A percentile compares a stretch with the other conserved stretches of the same genome.
Evolutionary conservation across 35 echinoderm and acorn worm species (phyloP).

Genomic region (Lytechinus pictus): DNA sequence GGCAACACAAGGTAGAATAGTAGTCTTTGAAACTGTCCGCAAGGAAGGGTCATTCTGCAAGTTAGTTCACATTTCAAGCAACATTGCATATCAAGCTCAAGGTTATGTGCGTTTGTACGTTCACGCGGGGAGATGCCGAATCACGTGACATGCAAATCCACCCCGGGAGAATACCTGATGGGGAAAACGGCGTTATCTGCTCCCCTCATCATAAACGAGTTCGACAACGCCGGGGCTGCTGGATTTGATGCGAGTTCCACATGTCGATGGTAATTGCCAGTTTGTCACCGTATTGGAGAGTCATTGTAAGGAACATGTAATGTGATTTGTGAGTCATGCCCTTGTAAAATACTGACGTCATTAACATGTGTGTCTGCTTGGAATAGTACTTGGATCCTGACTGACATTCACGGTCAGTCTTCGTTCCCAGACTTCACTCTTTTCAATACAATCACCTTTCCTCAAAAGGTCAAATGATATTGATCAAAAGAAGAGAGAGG

Average conservation of each 20-base stretch:
- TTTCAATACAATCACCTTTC: neutral
- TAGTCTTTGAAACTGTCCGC: neutral
- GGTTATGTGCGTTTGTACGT: neutral
- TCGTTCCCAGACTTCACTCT: neutral
- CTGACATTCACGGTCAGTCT: neutral
- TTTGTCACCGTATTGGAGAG: slow-evolving; percentile 40
- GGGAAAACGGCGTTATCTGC: slow-evolving; percentile 1
- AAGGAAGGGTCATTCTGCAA: neutral
- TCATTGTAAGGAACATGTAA: slow-evolving; percentile 46
- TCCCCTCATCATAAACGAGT: neutral
- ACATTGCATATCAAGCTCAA: neutral
- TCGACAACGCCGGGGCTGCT: neutral
- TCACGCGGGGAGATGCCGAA: neutral
- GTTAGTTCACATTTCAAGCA: neutral
- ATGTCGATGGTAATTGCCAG: slow-evolving; percentile 26
- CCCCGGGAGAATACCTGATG: slow-evolving; percentile 19
- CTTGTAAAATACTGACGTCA: slow-evolving; percentile 15
- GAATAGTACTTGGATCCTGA: neutral
- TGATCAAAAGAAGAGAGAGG: neutral
- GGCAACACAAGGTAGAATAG: neutral
- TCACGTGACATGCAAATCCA: neutral
- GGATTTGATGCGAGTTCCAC: slow-evolving; percentile 39
- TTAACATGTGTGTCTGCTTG: neutral
- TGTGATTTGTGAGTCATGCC: slow-evolving; percentile 41
- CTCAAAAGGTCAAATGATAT: neutral